Percentiles rank a stretch among this genome's conserved stretches.
phyloP scores from a whole-genome alignment of 2,888 invertebrate genomes.

The Anagyrus pseudococci region DNA sequence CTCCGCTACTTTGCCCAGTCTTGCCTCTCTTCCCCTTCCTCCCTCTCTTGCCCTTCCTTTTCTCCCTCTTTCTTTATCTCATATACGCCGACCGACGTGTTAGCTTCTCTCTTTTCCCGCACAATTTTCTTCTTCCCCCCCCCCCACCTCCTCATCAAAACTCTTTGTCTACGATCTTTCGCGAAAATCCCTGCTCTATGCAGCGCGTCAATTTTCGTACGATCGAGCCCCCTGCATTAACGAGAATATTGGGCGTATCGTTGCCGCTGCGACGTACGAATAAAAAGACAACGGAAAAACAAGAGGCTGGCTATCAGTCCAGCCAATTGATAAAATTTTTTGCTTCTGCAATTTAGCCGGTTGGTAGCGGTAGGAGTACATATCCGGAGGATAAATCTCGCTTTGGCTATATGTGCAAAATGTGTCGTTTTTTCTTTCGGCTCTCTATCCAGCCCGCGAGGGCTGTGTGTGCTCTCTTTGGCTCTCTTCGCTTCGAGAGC shows the following conservation, averaged over 20 bases:
- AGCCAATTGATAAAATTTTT: no score
- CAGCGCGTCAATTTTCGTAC: not conserved
- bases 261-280: no score
- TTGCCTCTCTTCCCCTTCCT: conserved; percentile 28
- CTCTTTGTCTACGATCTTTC: not conserved
- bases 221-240: no score
- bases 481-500: not conserved
- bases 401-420: not conserved
- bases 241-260: no score
- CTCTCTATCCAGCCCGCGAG: not conserved
- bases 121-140: not conserved
- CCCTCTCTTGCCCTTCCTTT: not conserved
- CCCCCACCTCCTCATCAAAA: not conserved
- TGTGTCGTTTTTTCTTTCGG: not conserved
- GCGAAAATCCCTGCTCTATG: no score
- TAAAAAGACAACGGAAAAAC: no score
- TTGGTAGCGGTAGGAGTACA: no score
- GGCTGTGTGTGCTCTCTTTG: no score
- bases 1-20: conserved; percentile 29
- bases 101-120: not conserved
- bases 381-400: no score
- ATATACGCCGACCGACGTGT: no score
- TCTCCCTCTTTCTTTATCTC: not conserved
- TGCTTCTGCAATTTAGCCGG: no score
- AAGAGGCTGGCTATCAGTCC: no score